phyloP scores from a whole-genome alignment of 2,888 invertebrate genomes.

The Leucozona laternaria region DNA sequence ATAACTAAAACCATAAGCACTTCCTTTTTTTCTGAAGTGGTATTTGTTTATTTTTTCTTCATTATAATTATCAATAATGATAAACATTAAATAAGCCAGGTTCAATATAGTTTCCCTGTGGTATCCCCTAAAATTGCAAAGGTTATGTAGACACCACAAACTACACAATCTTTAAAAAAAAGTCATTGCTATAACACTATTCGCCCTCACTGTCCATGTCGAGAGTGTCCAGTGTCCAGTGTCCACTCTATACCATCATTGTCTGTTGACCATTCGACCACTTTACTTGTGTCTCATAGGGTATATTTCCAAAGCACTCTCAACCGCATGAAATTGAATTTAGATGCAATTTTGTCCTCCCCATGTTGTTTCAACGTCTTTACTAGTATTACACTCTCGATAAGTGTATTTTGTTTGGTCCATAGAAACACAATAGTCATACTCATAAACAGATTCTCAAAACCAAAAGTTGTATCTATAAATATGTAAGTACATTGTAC shows the following conservation, averaged over 20 bases:
- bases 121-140: too few relatives aligned
- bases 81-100: too few relatives aligned
- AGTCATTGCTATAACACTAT: neutral
- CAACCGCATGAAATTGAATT: constrained; percentile 69
- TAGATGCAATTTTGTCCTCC: constrained; percentile 54
- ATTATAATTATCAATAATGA: too few relatives aligned
- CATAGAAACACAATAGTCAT: constrained; percentile 10
- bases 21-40: too few relatives aligned
- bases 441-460: constrained; percentile 12
- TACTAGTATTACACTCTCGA: constrained; percentile 30
- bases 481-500: constrained; percentile 21
- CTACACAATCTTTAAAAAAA: too few relatives aligned
- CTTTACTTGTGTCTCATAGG: neutral
- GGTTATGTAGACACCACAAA: too few relatives aligned
- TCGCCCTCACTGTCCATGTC: constrained; percentile 42
- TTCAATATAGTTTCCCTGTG: too few relatives aligned
- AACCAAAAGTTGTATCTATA: neutral
- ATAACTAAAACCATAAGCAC: too few relatives aligned
- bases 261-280: neutral
- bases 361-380: constrained; percentile 51
- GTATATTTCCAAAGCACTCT: constrained; percentile 56
- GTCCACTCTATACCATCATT: neutral
- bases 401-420: constrained; percentile 18
- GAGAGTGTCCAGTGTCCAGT: too few relatives aligned
- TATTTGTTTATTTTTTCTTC: too few relatives aligned